Conservation (phyloP, 1,140 invertebrate genomes). For the Hycleus phaleratus region DNA sequence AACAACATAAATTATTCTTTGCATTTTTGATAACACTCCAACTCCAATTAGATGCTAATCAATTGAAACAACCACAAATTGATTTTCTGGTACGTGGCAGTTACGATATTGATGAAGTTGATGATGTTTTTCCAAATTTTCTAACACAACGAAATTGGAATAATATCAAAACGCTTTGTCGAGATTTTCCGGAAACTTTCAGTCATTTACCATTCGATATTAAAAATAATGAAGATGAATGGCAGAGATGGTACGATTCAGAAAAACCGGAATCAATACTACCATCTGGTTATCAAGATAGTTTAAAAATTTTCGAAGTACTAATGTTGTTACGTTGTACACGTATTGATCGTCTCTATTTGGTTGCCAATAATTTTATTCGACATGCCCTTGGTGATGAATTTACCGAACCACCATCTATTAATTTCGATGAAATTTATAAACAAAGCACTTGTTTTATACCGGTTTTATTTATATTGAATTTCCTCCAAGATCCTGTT, state of each 20-base stretch:
- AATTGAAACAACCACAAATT: slow-evolving; percentile 61
- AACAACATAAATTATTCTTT: slow-evolving; percentile 81
- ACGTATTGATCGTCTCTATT: slow-evolving; percentile 76
- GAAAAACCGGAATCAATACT: slow-evolving; percentile 63
- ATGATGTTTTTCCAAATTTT: slow-evolving; percentile 61
- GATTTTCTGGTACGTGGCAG: slow-evolving; percentile 77
- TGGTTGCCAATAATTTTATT: slow-evolving; percentile 71
- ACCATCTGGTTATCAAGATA: slow-evolving; percentile 61
- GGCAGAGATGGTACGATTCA: slow-evolving; percentile 78
- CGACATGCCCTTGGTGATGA: slow-evolving; percentile 73
- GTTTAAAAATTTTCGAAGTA: slow-evolving; percentile 59
- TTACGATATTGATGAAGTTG: slow-evolving; percentile 59
- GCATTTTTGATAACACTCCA: slow-evolving; percentile 85
- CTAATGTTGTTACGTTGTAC: slow-evolving; percentile 81
- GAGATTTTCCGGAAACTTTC: slow-evolving; percentile 63
- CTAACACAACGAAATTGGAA: slow-evolving; percentile 66
- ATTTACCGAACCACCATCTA: slow-evolving; percentile 75
- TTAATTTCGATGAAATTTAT: slow-evolving; percentile 72
- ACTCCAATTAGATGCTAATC: slow-evolving; percentile 59
- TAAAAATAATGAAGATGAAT: slow-evolving; percentile 47
- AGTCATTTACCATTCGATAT: slow-evolving; percentile 58
- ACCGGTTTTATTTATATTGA: slow-evolving; percentile 81
- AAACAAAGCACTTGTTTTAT: slow-evolving; percentile 70
- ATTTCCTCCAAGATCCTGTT: slow-evolving; percentile 81
- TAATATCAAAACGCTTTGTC: slow-evolving; percentile 63